Conservation (phyloP, 2,888 invertebrate species). For the Clivina fossor region DNA sequence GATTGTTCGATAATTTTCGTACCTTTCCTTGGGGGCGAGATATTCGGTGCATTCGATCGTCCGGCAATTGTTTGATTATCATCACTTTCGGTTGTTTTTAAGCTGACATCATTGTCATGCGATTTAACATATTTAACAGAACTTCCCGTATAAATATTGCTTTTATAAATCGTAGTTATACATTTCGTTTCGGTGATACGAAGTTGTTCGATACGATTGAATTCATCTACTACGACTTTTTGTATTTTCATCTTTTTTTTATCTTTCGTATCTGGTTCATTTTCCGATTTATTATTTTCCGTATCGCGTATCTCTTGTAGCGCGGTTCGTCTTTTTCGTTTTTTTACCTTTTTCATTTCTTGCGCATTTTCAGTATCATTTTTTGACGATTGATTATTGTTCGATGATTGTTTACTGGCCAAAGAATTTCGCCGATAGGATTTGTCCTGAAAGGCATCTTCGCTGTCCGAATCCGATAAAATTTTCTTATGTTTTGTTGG, state of each 20-base stretch:
- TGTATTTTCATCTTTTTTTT: constrained; percentile 5
- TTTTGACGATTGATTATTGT: constrained; percentile 1
- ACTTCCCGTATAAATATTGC: constrained; percentile 26
- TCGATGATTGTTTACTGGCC: constrained; percentile 8
- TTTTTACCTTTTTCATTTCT: constrained; percentile 18
- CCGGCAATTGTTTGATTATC: constrained; percentile 27
- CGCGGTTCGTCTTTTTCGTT: no score
- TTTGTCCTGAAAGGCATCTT: constrained; percentile 2
- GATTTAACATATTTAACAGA: constrained; percentile 23
- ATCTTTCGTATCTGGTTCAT: background rate
- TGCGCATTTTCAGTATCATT: constrained; percentile 4
- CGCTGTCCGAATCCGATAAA: constrained; percentile 24
- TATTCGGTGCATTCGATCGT: background rate
- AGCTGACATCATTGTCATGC: constrained; percentile 28
- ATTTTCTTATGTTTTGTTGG: no score
- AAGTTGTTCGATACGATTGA: constrained; percentile 24
- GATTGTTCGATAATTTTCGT: constrained; percentile 28
- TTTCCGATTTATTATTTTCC: no score
- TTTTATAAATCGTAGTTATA: constrained; percentile 24
- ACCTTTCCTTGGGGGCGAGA: constrained; percentile 2
- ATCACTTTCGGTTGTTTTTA: constrained; percentile 30
- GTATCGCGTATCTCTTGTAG: no score
- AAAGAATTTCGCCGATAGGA: constrained; percentile 5
- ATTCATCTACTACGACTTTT: constrained; percentile 14
- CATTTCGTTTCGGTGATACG: constrained; percentile 26